phyloP scores from a whole-genome alignment of 2,888 invertebrate genomes.

The Bellardia pandia region DNA sequence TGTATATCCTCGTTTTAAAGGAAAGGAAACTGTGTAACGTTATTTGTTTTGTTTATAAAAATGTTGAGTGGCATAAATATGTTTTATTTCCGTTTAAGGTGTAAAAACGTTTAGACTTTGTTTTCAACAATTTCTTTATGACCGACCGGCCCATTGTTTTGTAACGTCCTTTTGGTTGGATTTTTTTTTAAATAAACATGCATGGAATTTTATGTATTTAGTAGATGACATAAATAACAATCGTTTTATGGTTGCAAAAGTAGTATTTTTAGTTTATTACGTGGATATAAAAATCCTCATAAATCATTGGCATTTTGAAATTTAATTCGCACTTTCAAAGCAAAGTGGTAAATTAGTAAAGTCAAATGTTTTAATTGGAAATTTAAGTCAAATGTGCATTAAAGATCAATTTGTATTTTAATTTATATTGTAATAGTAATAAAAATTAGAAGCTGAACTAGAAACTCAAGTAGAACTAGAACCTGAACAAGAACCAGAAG shows the following conservation, averaged over 20 bases:
- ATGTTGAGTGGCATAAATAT: conserved; percentile 67
- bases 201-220: conserved; percentile 10
- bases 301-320: background rate
- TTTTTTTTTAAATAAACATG: conserved; percentile 1
- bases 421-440: too few species aligned
- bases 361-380: too few species aligned
- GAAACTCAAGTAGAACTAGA: too few species aligned
- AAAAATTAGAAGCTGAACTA: too few species aligned
- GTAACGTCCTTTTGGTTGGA: background rate
- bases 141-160: conserved; percentile 14
- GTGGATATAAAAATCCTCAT: background rate
- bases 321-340: background rate
- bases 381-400: too few species aligned
- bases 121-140: conserved; percentile 32
- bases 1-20: background rate
- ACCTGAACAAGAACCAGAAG: too few species aligned
- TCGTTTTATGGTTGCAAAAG: conserved; percentile 3
- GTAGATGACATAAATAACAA: conserved; percentile 34
- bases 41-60: conserved; percentile 56
- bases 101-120: conserved; percentile 63
- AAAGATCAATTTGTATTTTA: too few species aligned
- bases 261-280: conserved; percentile 9
- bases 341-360: too few species aligned
- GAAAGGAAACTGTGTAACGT: conserved; percentile 58
- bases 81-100: conserved; percentile 65